Conservation (phyloP, 2,113 vertebrate species). For the Crotalus viridis region DNA sequence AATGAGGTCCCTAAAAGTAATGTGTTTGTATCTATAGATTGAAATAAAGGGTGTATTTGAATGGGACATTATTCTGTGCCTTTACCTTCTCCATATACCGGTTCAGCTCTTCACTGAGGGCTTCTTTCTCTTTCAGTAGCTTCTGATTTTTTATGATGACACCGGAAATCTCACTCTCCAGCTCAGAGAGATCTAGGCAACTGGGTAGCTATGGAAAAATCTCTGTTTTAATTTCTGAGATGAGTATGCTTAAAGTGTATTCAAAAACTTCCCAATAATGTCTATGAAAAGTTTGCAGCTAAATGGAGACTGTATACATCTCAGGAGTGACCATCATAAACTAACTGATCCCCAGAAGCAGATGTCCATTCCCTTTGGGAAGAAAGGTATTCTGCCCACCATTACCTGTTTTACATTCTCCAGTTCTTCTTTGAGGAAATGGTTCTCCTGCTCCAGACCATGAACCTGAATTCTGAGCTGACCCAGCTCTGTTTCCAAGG, state of each 20-base stretch:
- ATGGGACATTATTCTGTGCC: neutral
- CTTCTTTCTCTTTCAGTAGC: conserved; percentile 77
- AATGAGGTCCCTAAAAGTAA: too few species aligned
- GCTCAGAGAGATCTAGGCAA: conserved; percentile 64
- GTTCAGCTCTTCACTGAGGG: conserved; percentile 74
- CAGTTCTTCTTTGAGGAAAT: conserved; percentile 77
- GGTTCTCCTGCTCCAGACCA: conserved; percentile 78
- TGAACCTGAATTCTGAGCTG: conserved; percentile 73
- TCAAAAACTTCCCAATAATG: neutral
- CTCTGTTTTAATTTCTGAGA: neutral
- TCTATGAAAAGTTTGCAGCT: neutral
- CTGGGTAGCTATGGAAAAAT: conserved; percentile 65
- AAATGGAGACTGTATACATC: neutral
- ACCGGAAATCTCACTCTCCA: conserved; percentile 70
- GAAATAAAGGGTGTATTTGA: neutral
- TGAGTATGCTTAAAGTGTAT: neutral
- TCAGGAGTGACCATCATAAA: neutral
- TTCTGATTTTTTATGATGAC: conserved; percentile 70
- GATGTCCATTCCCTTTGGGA: neutral
- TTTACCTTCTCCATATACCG: conserved; percentile 76
- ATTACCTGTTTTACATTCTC: conserved; percentile 69
- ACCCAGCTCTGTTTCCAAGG: conserved; percentile 80
- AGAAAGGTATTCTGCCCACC: neutral
- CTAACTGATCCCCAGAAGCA: neutral
- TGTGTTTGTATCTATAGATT: neutral